Conservation (phyloP, 2,797 vertebrate genomes). For the Pseudochromis fuscus region DNA sequence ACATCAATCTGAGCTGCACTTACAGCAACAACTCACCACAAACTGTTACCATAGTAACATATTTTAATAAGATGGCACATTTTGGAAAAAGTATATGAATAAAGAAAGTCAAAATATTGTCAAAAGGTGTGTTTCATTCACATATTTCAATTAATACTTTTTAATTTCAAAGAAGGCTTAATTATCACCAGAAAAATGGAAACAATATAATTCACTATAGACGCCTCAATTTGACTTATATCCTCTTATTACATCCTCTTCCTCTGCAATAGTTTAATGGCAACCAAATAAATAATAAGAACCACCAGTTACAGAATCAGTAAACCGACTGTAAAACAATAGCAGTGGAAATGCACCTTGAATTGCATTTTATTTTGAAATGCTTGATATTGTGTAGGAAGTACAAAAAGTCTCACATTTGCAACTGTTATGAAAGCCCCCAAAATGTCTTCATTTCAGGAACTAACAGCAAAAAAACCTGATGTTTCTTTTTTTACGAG, state of each 20-base stretch:
- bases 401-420: not conserved
- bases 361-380: not conserved
- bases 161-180: too few relatives aligned
- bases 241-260: not conserved
- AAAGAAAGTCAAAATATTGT: too few relatives aligned
- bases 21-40: too few relatives aligned
- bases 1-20: too few relatives aligned
- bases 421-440: conserved; percentile 14
- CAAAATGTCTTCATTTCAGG: conserved; percentile 22
- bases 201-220: too few relatives aligned
- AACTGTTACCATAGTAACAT: too few relatives aligned
- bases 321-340: not conserved
- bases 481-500: not conserved
- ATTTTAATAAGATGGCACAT: too few relatives aligned
- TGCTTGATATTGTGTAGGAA: not conserved
- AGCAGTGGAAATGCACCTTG: not conserved
- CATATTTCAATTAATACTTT: too few relatives aligned
- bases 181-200: too few relatives aligned
- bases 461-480: conserved; percentile 24
- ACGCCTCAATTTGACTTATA: too few relatives aligned
- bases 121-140: too few relatives aligned
- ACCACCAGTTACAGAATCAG: not conserved
- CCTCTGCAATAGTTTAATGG: not conserved
- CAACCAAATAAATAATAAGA: not conserved
- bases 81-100: too few relatives aligned